Evolutionary conservation across 2,888 invertebrate genomes (phyloP).

Genomic region (Philonicus albiceps): DNA sequence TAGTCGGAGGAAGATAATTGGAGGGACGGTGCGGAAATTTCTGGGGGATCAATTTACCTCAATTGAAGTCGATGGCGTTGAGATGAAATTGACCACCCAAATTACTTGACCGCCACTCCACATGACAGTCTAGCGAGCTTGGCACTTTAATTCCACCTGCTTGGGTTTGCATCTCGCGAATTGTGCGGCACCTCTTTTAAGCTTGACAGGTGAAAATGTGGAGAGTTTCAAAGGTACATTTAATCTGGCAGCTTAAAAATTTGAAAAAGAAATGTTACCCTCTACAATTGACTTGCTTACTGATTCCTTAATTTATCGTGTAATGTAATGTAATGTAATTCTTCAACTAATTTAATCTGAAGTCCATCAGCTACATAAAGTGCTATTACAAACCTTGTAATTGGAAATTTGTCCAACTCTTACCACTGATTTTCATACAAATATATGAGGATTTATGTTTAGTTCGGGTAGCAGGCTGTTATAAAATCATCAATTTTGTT

Average conservation of each 20-base stretch:
- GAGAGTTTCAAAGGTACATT: neutral
- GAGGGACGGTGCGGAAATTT: neutral
- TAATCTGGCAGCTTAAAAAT: neutral
- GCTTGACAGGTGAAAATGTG: neutral
- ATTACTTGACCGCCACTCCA: neutral
- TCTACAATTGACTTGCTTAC: neutral
- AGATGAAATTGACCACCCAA: constrained; percentile 24
- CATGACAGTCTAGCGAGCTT: neutral
- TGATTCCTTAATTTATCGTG: too few relatives aligned
- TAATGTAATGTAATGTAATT: too few relatives aligned
- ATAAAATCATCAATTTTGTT: too few relatives aligned
- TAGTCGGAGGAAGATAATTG: constrained; percentile 14
- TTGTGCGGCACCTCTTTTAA: neutral
- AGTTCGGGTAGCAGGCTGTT: too few relatives aligned
- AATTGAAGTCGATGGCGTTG: neutral
- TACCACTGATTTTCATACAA: too few relatives aligned
- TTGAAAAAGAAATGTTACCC: neutral
- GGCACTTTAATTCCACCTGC: neutral
- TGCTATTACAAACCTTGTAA: too few relatives aligned
- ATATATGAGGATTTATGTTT: too few relatives aligned
- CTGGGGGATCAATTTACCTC: neutral
- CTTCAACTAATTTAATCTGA: too few relatives aligned
- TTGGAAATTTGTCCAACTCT: too few relatives aligned
- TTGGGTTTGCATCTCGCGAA: neutral
- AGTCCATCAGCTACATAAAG: too few relatives aligned